Base-by-base conservation (phyloP, 1,140 invertebrate species). In the Chlorops oryzae region DNA sequence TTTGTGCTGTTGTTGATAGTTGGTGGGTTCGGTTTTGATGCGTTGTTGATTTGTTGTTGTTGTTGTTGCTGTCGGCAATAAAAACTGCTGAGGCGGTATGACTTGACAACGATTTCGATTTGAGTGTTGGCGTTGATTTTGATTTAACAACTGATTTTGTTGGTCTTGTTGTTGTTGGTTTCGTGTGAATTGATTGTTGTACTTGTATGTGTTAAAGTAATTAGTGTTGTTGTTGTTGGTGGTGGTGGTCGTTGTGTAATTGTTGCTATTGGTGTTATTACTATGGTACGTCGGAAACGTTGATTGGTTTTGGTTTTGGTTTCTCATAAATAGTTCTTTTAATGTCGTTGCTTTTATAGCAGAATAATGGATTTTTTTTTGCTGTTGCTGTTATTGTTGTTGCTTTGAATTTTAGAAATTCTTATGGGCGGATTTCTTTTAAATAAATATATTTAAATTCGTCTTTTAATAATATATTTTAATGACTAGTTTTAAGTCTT, bases 331-430 rank as follows among this genome's bases (percentile, higher is more conserved):
- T n/a, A n/a, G n/a, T n/a, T n/a, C n/a, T n/a, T n/a, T n/a, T n/a
- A n/a, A n/a, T 24, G 50, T 28, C 25, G 39, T 24, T 46, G 50
- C 32, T 43, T 21, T 10, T 45, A 25, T 28, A 45, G 35, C 24
- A 32, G n/a, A n/a, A n/a, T n/a, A 7, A 15, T 45, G 38, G 46
- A 27, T 28, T 28, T 48, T 53, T 17, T 55, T 21, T 38, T 56
- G 59, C 10, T 57, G 57, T n/a, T 55, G 56, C 0, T 44, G 56
- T 10, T 50, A 48, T 2, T 59, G 53, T 17, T 50, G 56, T 1
- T 47, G 55, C 9, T 56, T n/a, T n/a, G n/a, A n/a, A n/a, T n/a
- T n/a, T n/a, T n/a, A n/a, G n/a, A n/a, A n/a, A n/a, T 45, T 45
- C 43, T 45, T 35, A 32, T 27, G 35, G 35, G 35, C 32, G 43